phyloP scores from a whole-genome alignment of 2,113 vertebrate species.

The Romanogobio albipinnatus region DNA sequence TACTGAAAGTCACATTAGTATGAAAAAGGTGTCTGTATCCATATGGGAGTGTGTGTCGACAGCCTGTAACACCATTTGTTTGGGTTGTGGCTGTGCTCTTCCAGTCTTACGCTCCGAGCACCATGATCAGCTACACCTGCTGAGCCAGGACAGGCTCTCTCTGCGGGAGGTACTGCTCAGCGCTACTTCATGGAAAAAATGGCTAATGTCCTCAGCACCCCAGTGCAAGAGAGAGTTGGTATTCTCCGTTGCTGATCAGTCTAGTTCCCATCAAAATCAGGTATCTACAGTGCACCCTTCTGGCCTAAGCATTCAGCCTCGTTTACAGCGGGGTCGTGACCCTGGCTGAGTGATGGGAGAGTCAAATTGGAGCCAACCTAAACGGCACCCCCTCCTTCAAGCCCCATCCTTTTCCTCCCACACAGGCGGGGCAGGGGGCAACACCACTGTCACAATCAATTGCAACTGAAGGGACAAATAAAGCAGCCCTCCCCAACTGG shows the following conservation, averaged over 20 bases:
- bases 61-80: constrained; percentile 55
- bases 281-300: constrained; percentile 36
- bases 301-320: constrained; percentile 59
- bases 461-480: constrained; percentile 60
- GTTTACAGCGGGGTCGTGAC: constrained; percentile 75
- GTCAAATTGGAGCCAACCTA: constrained; percentile 64
- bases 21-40: constrained; percentile 20
- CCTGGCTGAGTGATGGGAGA: constrained; percentile 72
- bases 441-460: constrained; percentile 71
- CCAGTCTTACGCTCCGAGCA: constrained; percentile 32
- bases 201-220: constrained; percentile 50
- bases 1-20: constrained; percentile 9
- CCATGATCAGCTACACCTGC: constrained; percentile 46
- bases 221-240: constrained; percentile 35
- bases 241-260: constrained; percentile 47
- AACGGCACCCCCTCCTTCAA: constrained; percentile 5
- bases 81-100: constrained; percentile 42
- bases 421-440: constrained; percentile 45
- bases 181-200: constrained; percentile 39
- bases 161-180: constrained; percentile 39
- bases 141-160: constrained; percentile 47
- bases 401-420: constrained; percentile 32
- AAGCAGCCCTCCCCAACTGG: constrained; percentile 49
- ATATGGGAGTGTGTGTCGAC: constrained; percentile 53
- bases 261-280: constrained; percentile 45